Percentiles rank a stretch among this genome's conserved stretches.
phyloP scores from a whole-genome alignment of 2,888 invertebrate species.

The Acleris laterana region DNA sequence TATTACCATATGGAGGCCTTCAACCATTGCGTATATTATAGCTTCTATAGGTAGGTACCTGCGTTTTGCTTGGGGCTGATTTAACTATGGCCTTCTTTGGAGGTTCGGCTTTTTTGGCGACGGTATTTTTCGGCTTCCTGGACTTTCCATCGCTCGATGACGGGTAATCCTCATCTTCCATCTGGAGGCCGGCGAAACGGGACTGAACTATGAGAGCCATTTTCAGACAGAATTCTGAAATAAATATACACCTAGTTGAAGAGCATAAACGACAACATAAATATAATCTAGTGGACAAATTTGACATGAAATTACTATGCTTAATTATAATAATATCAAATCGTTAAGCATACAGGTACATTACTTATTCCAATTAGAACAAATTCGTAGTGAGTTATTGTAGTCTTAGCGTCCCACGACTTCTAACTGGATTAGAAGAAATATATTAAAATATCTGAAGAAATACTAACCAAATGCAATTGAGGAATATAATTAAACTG shows the following conservation, averaged over 20 bases:
- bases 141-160: conserved; percentile 61
- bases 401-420: not conserved
- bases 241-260: conserved; percentile 10
- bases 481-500: not conserved
- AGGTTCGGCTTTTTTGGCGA: conserved; percentile 64
- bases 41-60: conserved; percentile 45
- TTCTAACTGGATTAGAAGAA: not conserved
- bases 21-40: not conserved
- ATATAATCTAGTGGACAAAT: not conserved
- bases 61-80: conserved; percentile 56
- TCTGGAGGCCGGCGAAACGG: conserved; percentile 89
- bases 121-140: conserved; percentile 66
- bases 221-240: conserved; percentile 41
- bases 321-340: not conserved
- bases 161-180: conserved; percentile 88
- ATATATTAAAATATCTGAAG: not conserved
- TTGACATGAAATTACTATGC: not conserved
- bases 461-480: conserved; percentile 2
- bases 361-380: not conserved
- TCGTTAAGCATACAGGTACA: not conserved
- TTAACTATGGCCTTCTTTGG: conserved; percentile 60
- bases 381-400: not conserved
- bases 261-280: not conserved
- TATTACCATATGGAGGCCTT: no score
- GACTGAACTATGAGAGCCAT: conserved; percentile 89